Evolutionary conservation across 2,797 vertebrate species (phyloP).

Genomic region (Alexandromys oeconomus): DNA sequence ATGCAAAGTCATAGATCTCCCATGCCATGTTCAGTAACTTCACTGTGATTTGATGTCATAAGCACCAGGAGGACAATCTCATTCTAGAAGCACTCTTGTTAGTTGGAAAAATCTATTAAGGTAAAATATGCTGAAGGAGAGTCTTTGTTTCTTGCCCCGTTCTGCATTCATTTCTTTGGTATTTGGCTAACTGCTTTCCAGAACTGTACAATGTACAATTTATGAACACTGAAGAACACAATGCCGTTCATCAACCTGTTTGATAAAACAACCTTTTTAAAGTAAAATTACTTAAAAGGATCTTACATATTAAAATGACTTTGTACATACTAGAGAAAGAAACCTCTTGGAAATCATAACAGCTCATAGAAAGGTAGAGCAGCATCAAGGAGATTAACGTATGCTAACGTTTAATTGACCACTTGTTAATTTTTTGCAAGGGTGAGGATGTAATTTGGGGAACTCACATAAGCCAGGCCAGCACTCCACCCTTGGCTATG

Average conservation of each 20-base stretch:
- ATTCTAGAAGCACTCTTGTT: background rate
- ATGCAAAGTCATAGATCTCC: background rate
- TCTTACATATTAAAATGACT: background rate
- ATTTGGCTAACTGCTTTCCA: background rate
- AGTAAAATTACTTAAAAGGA: slow-evolving; percentile 34
- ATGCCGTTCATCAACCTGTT: background rate
- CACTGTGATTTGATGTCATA: background rate
- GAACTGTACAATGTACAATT: background rate
- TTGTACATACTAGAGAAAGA: slow-evolving; percentile 12
- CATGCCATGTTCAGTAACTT: background rate
- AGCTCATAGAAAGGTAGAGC: background rate
- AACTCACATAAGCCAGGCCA: background rate
- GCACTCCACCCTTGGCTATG: background rate
- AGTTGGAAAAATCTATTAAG: background rate
- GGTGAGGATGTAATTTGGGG: background rate
- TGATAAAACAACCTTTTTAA: background rate
- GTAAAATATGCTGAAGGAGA: background rate
- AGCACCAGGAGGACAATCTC: background rate
- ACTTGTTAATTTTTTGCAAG: background rate
- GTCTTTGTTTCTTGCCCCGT: background rate
- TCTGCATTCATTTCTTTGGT: background rate
- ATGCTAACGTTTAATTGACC: background rate
- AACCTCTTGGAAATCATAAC: background rate
- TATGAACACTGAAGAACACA: background rate
- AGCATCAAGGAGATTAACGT: background rate